These are phyloP conservation scores for Lates calcarifer DNA, from an alignment of 2,113 vertebrate genomes.

Conservation along the genomic window DNA sequence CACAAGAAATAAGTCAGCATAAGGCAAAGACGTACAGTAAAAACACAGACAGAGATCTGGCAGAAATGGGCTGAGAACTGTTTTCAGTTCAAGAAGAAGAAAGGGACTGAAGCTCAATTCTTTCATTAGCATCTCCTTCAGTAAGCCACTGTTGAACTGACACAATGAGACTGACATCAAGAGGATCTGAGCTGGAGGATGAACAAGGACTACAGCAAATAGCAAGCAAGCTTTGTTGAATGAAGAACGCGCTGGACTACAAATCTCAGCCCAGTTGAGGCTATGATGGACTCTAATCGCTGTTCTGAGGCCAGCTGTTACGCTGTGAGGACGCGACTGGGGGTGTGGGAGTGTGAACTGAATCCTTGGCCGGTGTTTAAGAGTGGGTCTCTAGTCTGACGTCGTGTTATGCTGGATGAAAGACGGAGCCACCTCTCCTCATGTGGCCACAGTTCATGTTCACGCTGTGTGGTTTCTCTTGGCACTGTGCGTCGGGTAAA, in stretches of 20 bases:
- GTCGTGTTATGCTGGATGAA: constrained; percentile 64
- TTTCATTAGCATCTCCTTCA: constrained; percentile 61
- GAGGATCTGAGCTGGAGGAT: constrained; percentile 65
- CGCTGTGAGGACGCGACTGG: constrained; percentile 12
- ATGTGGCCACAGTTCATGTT: constrained; percentile 65
- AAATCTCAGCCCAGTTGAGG: constrained; percentile 55
- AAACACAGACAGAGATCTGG: constrained; percentile 47
- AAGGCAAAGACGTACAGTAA: constrained; percentile 72
- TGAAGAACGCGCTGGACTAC: constrained; percentile 40
- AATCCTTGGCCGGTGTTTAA: constrained; percentile 48
- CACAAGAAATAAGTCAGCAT: constrained; percentile 53
- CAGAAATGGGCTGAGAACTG: constrained; percentile 31
- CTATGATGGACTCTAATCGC: constrained; percentile 40
- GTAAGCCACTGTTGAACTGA: constrained; percentile 62
- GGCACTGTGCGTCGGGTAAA: constrained; percentile 75
- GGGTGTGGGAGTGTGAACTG: constrained; percentile 28
- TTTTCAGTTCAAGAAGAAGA: constrained; percentile 19
- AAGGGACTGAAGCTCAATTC: constrained; percentile 37
- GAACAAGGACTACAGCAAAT: constrained; percentile 67
- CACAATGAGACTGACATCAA: constrained; percentile 67
- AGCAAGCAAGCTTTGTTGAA: constrained; percentile 68
- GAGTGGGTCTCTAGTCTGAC: constrained; percentile 46
- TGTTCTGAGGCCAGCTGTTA: constrained; percentile 52
- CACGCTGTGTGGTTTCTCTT: constrained; percentile 71
- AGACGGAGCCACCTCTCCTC: constrained; percentile 58